phyloP scores from a whole-genome alignment of 2,888 invertebrate species.

The Dryococelus australis region DNA sequence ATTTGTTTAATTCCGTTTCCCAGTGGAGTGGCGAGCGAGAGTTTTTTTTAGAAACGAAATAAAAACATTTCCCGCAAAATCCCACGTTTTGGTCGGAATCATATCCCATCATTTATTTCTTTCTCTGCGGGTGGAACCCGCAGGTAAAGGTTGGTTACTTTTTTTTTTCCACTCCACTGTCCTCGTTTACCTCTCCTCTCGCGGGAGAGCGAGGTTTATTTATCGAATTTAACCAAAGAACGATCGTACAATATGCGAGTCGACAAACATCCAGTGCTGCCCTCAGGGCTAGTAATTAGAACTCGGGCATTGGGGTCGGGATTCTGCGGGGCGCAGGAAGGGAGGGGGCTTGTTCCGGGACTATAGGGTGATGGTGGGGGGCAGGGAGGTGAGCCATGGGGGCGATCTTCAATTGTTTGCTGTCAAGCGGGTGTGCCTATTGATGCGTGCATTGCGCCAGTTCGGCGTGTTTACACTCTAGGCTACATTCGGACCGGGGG shows the following conservation, averaged over 20 bases:
- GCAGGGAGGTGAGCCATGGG: neutral
- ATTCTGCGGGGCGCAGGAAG: neutral
- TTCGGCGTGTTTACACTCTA: slow-evolving; percentile 5
- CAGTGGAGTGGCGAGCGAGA: neutral
- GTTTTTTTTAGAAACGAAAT: neutral
- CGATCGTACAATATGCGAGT: slow-evolving; percentile 24
- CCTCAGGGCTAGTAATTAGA: slow-evolving; percentile 26
- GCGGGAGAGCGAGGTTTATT: slow-evolving; percentile 20
- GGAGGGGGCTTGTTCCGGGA: neutral
- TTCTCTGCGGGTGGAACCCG: neutral
- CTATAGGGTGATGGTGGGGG: neutral
- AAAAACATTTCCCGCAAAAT: slow-evolving; percentile 5
- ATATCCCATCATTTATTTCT: neutral
- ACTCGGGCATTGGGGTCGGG: slow-evolving; percentile 5
- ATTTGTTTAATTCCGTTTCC: neutral
- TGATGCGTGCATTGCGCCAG: slow-evolving; percentile 23
- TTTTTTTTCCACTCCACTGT: neutral
- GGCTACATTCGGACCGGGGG: slow-evolving; percentile 11
- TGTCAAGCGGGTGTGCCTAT: slow-evolving; percentile 29
- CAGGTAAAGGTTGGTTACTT: slow-evolving; percentile 11
- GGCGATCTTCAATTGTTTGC: slow-evolving; percentile 29
- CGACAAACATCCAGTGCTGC: slow-evolving; percentile 12
- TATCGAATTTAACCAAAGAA: slow-evolving; percentile 25
- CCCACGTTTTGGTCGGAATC: slow-evolving; percentile 16
- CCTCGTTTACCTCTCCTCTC: slow-evolving; percentile 4